phyloP scores from a whole-genome alignment of 2,113 vertebrate genomes.

The Cercopithecus mona region DNA sequence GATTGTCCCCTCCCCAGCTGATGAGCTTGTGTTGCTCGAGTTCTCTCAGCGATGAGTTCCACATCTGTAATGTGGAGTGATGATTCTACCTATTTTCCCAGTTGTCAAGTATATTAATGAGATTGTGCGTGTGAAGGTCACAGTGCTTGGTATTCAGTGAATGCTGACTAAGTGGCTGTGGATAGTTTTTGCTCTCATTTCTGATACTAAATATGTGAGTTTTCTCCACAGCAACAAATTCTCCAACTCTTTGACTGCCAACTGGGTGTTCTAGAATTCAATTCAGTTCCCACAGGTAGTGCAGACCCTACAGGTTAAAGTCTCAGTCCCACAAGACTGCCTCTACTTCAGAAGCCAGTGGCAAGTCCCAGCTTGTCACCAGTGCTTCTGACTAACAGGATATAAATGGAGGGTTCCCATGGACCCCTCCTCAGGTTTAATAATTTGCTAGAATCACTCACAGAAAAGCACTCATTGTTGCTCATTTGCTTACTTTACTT shows the following conservation, averaged over 20 bases:
- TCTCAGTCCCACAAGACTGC: background rate
- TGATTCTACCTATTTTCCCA: background rate
- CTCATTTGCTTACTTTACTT: background rate
- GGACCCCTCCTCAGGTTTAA: background rate
- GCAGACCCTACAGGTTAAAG: background rate
- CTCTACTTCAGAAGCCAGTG: background rate
- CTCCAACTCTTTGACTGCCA: background rate
- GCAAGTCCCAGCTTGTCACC: background rate
- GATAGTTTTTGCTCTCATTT: background rate
- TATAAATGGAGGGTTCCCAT: background rate
- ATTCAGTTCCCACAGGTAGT: too few species aligned
- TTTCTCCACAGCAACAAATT: background rate
- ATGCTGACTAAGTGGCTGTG: background rate
- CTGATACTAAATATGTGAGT: background rate
- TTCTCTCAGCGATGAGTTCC: background rate
- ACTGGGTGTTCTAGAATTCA: background rate
- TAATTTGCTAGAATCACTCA: background rate
- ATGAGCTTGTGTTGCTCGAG: background rate
- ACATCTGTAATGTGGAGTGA: background rate
- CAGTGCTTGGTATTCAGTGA: background rate
- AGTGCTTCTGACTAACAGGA: background rate
- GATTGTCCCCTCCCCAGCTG: fast-evolving
- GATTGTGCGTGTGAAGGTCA: background rate
- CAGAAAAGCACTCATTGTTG: background rate
- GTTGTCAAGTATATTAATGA: background rate